Percentiles rank a stretch among this genome's conserved stretches.
phyloP scores from a whole-genome alignment of 2,888 invertebrate species.

The Cyclophora punctaria region DNA sequence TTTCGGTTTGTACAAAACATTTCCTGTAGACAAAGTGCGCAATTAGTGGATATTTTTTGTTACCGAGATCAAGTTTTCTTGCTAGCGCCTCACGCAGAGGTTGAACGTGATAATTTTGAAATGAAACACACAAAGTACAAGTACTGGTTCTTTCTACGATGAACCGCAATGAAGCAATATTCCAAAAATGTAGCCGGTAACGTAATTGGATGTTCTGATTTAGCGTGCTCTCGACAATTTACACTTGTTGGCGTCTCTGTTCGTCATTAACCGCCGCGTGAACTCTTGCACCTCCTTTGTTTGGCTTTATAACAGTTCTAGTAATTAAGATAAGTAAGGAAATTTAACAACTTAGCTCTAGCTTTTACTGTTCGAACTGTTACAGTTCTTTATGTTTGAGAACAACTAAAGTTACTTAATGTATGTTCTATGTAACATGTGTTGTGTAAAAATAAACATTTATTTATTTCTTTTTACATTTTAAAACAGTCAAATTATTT shows the following conservation, averaged over 20 bases:
- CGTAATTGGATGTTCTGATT: conserved; percentile 34
- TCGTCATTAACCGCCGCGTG: conserved; percentile 21
- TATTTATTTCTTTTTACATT: too few relatives aligned
- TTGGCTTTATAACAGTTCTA: conserved; percentile 28
- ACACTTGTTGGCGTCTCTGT: conserved; percentile 35
- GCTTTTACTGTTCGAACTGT: too few relatives aligned
- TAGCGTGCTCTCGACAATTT: conserved; percentile 39
- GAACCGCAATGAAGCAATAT: conserved; percentile 37
- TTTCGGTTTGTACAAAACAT: conserved; percentile 33
- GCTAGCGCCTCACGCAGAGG: conserved; percentile 33
- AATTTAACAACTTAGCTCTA: conserved; percentile 5
- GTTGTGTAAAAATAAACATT: too few relatives aligned
- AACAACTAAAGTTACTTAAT: too few relatives aligned
- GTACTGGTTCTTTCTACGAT: conserved; percentile 34
- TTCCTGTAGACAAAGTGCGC: conserved; percentile 41
- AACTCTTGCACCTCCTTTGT: conserved; percentile 34
- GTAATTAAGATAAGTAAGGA: conserved; percentile 20
- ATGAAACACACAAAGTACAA: conserved; percentile 20
- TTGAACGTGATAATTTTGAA: conserved; percentile 41
- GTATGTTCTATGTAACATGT: too few relatives aligned
- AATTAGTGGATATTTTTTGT: conserved; percentile 42
- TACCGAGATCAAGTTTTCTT: conserved; percentile 36
- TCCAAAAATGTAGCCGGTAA: conserved; percentile 33
- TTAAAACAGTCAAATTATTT: too few relatives aligned
- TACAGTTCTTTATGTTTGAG: too few relatives aligned